Conservation (phyloP, 2,113 vertebrate genomes). For the Todiramphus saurophagus region DNA sequence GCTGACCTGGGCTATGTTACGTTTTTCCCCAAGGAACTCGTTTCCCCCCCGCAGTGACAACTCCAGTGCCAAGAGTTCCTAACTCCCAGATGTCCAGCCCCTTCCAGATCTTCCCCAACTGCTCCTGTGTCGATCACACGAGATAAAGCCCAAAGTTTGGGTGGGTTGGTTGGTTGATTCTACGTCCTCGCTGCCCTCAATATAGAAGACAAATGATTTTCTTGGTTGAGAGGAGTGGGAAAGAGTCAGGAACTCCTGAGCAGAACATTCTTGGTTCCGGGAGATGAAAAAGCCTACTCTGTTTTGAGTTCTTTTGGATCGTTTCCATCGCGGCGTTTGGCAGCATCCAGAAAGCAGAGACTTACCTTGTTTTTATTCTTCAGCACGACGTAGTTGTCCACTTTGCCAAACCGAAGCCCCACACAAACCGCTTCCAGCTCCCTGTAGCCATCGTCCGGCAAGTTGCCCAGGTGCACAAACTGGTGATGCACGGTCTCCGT, state of each 20-base stretch:
- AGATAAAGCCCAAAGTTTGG: background rate
- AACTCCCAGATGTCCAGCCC: background rate
- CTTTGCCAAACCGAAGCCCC: constrained; percentile 78
- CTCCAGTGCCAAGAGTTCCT: background rate
- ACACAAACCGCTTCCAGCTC: constrained; percentile 74
- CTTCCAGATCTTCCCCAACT: background rate
- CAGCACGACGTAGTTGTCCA: constrained; percentile 72
- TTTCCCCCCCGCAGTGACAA: background rate
- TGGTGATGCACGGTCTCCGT: constrained; percentile 34
- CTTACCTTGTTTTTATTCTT: constrained; percentile 77
- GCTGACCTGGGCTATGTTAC: no score
- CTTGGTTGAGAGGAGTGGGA: no score
- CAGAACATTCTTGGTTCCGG: background rate
- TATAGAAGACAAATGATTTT: background rate
- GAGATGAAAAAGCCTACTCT: background rate
- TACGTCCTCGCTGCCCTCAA: background rate
- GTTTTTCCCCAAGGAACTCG: background rate
- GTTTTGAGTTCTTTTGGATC: background rate
- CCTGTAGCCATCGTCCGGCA: constrained; percentile 72
- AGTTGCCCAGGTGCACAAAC: constrained; percentile 75
- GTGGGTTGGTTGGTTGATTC: background rate
- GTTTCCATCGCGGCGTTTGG: background rate
- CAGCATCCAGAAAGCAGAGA: background rate
- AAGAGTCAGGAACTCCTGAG: background rate
- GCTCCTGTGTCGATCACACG: background rate